Base-by-base conservation (phyloP, 2,888 invertebrate species). In the Cryptocheilus praepositus region DNA sequence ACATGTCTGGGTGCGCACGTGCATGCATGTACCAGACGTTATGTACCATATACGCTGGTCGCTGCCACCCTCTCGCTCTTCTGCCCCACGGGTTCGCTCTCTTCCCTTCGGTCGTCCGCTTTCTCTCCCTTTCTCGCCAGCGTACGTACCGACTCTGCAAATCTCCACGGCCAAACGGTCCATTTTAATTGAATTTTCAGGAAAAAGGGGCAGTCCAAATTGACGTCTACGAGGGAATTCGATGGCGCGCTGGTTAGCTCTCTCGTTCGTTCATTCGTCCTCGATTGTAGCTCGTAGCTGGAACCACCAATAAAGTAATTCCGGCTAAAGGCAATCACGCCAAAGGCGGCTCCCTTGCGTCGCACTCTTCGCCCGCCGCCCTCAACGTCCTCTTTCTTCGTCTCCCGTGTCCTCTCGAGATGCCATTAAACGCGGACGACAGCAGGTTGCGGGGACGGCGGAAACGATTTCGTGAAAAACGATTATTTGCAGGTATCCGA, bases 101-200 rank as follows among this genome's bases (percentile, higher is more conserved):
- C 4, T 36, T 36, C 36, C 11, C 36, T 36, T 36, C 36, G 36
- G 7, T 36, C 36, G 3, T 11, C 36, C 36, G 7, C 36, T 11
- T 11, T 36, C 36, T 11, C 36, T 36, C 13, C 8, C 36, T 11
- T 11, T 11, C 36, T 36, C 36, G 36, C 36, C 36, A 36, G 11
- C 36, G 36, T 36, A 36, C 16, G 49, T 18, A 49, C 16, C 18
- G 22, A 56, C 43, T 64, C 61, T 51, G 63, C 57, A 67, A 76
- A 76, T 70, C 60, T 71, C 61, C 28, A 57, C 60, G 53, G 54
- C 43, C 59, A 46, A 73, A 74, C 58, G 69, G 67, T 68, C 66
- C 21, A 72, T 73, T 79, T 79, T 77, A 79, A 80, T 79, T 80
- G 73, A 80, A 80, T 77, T 73, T 67, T 56, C 64, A 43, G 67